Evolutionary conservation across 2,888 invertebrate species (phyloP).

Genomic region (Neoaliturus tenellus): DNA sequence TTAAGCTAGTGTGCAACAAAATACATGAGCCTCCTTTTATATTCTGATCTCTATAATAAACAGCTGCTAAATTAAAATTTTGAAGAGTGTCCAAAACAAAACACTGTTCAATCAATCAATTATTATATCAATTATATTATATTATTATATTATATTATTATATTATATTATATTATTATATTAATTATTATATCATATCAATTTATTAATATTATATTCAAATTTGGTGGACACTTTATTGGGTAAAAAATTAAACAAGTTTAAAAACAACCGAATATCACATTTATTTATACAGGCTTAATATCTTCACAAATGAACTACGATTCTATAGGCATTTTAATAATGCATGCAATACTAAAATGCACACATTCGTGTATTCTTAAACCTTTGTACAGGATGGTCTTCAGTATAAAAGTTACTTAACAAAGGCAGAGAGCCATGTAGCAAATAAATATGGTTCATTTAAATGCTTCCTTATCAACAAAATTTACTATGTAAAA

Average conservation of each 20-base stretch:
- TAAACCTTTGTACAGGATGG: background rate
- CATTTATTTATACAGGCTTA: constrained; percentile 35
- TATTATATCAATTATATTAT: too few relatives aligned
- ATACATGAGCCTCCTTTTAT: too few relatives aligned
- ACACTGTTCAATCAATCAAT: too few relatives aligned
- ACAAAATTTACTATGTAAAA: background rate
- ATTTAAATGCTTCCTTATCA: background rate
- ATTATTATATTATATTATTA: too few relatives aligned
- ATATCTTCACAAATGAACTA: constrained; percentile 13
- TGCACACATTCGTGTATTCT: background rate
- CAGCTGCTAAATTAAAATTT: too few relatives aligned
- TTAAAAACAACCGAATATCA: constrained; percentile 38
- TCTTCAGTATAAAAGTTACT: constrained; percentile 1
- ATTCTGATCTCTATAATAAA: too few relatives aligned
- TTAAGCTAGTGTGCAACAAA: too few relatives aligned
- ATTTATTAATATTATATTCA: too few relatives aligned
- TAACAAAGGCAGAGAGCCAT: constrained; percentile 1
- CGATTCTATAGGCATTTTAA: background rate
- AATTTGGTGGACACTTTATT: too few relatives aligned
- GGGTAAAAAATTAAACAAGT: background rate
- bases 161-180: too few relatives aligned
- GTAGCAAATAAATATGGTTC: background rate
- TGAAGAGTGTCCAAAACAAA: too few relatives aligned
- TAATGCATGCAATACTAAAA: background rate
- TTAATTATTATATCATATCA: too few relatives aligned